Conservation (phyloP, 2,888 invertebrate species). For the Acrocera orbiculus region DNA sequence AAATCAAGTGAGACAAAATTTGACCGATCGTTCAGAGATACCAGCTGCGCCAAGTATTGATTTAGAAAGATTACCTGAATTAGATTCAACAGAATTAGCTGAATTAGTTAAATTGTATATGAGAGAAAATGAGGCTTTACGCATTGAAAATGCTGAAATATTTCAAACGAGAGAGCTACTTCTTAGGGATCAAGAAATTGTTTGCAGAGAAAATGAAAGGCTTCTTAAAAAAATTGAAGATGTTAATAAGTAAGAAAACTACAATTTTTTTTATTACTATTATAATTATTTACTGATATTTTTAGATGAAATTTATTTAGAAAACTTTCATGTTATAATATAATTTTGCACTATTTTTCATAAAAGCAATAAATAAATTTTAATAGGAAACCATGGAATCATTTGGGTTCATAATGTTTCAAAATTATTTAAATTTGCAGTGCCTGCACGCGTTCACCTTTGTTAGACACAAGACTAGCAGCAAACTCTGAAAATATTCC, state of each 20-base stretch:
- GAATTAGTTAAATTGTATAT: slow-evolving; percentile 75
- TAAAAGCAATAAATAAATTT: no score
- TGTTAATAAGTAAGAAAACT: slow-evolving; percentile 59
- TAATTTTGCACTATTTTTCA: no score
- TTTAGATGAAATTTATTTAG: no score
- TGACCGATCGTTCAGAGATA: slow-evolving; percentile 8
- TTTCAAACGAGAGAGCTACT: slow-evolving; percentile 62
- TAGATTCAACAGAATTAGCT: slow-evolving; percentile 63
- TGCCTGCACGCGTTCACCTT: no score
- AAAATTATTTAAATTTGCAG: no score
- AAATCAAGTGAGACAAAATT: slow-evolving; percentile 2
- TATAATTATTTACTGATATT: no score
- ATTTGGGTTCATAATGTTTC: no score
- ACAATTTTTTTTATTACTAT: not conserved
- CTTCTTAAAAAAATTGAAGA: slow-evolving; percentile 75
- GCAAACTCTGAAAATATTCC: no score
- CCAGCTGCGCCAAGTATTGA: slow-evolving; percentile 40
- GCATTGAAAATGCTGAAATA: slow-evolving; percentile 73
- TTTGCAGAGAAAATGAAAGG: slow-evolving; percentile 80
- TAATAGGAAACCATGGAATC: no score
- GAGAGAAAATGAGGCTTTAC: slow-evolving; percentile 56
- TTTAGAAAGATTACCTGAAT: slow-evolving; percentile 51
- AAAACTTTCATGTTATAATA: no score
- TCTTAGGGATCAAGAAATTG: slow-evolving; percentile 72
- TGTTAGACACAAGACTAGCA: no score